phyloP scores from a whole-genome alignment of 30 jellyfish, hydroid and myxozoan genomes.

The Hydractinia echinata region DNA sequence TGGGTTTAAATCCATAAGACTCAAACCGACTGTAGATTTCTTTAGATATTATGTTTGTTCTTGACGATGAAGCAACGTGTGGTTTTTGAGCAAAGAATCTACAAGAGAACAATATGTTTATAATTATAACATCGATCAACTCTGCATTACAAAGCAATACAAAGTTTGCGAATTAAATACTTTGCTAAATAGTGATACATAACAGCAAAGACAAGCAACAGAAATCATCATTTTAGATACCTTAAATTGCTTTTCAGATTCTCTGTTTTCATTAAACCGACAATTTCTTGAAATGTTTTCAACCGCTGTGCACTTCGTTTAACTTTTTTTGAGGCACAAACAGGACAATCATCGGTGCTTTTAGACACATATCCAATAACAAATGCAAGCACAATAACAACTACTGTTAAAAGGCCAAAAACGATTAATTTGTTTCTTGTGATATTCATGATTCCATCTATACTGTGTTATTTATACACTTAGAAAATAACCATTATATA shows the following conservation, averaged over 20 bases:
- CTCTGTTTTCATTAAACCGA: not conserved
- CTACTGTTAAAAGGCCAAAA: not conserved
- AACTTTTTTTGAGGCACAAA: not conserved
- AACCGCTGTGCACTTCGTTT: not conserved
- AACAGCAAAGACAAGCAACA: not conserved
- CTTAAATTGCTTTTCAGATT: not conserved
- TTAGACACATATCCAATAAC: conserved; percentile 1
- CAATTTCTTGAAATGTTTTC: not conserved
- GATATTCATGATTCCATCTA: too few relatives aligned
- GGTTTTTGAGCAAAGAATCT: conserved; percentile 66
- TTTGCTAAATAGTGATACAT: not conserved
- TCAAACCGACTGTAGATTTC: conserved; percentile 59
- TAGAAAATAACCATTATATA: not conserved
- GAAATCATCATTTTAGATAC: not conserved
- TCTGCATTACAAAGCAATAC: not conserved
- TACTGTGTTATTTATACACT: too few relatives aligned
- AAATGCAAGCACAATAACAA: not conserved
- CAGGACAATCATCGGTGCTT: not conserved
- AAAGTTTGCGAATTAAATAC: not conserved
- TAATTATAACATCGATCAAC: not conserved
- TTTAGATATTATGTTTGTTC: conserved; percentile 62
- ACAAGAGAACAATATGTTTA: not conserved
- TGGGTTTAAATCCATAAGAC: conserved; percentile 47
- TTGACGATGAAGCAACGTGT: conserved; percentile 68
- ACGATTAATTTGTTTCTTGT: not conserved